Percentiles rank a stretch among this genome's conserved stretches.
phyloP scores from a whole-genome alignment of 2,797 vertebrate species.

The Gouania willdenowi region DNA sequence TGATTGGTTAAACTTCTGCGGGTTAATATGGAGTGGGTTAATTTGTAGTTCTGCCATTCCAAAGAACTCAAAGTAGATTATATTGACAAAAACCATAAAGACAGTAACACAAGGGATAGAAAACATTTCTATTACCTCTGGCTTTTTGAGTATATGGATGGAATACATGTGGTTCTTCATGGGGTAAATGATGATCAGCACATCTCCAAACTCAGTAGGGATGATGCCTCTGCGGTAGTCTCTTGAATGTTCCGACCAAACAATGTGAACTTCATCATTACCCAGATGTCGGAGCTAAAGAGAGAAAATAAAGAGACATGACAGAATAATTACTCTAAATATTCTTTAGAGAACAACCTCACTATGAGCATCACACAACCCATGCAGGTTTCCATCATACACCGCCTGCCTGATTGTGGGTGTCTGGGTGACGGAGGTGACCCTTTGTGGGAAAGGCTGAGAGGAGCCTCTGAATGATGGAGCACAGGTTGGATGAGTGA shows the following conservation, averaged over 20 bases:
- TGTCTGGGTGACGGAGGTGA: constrained; percentile 25
- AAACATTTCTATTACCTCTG: constrained; percentile 78
- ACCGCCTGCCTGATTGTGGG: constrained; percentile 35
- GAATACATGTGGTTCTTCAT: constrained; percentile 99
- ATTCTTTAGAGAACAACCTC: too few species aligned
- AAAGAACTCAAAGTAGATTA: too few species aligned
- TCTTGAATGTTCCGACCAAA: constrained; percentile 96
- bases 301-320: neutral
- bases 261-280: constrained; percentile 96
- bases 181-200: constrained; percentile 94
- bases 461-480: constrained; percentile 54
- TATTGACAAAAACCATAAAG: too few species aligned
- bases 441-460: constrained; percentile 66
- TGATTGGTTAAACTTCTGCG: too few species aligned
- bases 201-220: constrained; percentile 96
- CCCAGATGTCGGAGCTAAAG: constrained; percentile 92
- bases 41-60: too few species aligned
- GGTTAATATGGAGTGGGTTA: too few species aligned
- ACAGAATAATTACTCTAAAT: too few species aligned
- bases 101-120: too few species aligned
- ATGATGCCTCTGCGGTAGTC: constrained; percentile 96
- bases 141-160: constrained; percentile 96
- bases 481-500: constrained; percentile 51
- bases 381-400: constrained; percentile 63
- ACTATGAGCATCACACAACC: too few species aligned